Conservation (phyloP, 2,797 vertebrate species). For the Sebastes trivittatus region DNA sequence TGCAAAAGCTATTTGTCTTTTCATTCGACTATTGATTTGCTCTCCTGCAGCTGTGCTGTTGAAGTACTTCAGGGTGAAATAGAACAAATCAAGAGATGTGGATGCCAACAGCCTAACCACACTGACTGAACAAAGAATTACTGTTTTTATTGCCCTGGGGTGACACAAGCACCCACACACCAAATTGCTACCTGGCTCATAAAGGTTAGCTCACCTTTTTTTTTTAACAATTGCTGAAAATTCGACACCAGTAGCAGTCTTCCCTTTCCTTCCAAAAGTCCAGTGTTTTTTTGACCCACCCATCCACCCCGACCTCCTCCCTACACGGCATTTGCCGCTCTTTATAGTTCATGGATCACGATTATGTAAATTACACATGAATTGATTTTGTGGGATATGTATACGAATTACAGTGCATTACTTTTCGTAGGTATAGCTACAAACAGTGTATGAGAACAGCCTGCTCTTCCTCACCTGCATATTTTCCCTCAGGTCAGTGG, state of each 20-base stretch:
- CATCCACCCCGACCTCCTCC: too few relatives aligned
- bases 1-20: slow-evolving; percentile 29
- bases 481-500: slow-evolving; percentile 93
- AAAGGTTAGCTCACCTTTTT: slow-evolving; percentile 10
- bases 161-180: slow-evolving; percentile 11
- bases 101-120: slow-evolving; percentile 24
- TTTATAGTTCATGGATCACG: too few relatives aligned
- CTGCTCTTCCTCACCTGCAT: slow-evolving; percentile 87
- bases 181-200: slow-evolving; percentile 5
- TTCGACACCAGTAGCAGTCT: not conserved
- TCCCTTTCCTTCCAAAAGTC: not conserved
- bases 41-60: slow-evolving; percentile 8
- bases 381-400: too few relatives aligned
- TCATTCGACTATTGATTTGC: slow-evolving; percentile 24
- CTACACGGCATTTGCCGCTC: too few relatives aligned
- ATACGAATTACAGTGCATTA: too few relatives aligned
- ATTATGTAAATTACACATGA: too few relatives aligned
- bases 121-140: slow-evolving; percentile 33
- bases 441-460: too few relatives aligned
- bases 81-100: slow-evolving; percentile 12
- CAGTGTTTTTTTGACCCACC: too few relatives aligned
- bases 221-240: not conserved
- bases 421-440: too few relatives aligned
- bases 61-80: slow-evolving; percentile 6
- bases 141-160: slow-evolving; percentile 9